Base-by-base conservation (phyloP, 1,140 invertebrate species). In the Steinernema feltiae region DNA sequence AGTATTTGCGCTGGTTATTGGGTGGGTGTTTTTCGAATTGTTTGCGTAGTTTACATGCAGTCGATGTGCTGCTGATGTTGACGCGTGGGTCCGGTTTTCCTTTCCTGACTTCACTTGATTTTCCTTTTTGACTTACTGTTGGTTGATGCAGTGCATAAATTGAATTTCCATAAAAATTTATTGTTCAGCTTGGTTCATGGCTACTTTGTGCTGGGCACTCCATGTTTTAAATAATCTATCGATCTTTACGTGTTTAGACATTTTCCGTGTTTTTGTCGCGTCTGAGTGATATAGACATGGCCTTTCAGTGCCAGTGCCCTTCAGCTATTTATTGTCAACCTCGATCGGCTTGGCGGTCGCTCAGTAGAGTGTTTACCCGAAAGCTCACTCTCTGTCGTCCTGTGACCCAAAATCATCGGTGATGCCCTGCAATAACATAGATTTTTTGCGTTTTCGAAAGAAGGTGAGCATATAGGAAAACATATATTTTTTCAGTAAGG, bases 281-380 rank as follows among this genome's bases (percentile, higher is more conserved):
- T 27, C 53, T 63, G 53, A 63, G 53, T 63, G 53, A 17, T 63
- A n/a, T 15, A 63, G 53, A 63, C 15, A 63, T 63, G 53, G 53
- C 53, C 53, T 63, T 63, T 63, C 53, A 63, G 53, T 63, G 53
- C 53, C 53, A 63, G 53, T 63, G 53, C 53, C 53, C 53, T 63
- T 63, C 53, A 63, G 53, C 53, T 63, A 63, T 63, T 63, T 21
- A 27, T 63, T 63, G 12, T 63, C 53, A 63, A 27, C 53, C 53
- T 63, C 53, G 12, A 17, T 27, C 24, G 7, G 53, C 7, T 27
- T 63, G 53, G 7, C 35, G 7, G 35, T 41, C 18, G 35, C 7
- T 41, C 18, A 41, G 7, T 18, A 41, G 7, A 41, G 35, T 63
- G 53, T 63, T 63, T 63, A 63, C 53, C 53, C 7, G 7, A 7